A percentile compares a stretch with the other conserved stretches of the same genome.
Evolutionary conservation across 2,888 invertebrate species (phyloP).

Genomic region (Psylliodes chrysocephalus): DNA sequence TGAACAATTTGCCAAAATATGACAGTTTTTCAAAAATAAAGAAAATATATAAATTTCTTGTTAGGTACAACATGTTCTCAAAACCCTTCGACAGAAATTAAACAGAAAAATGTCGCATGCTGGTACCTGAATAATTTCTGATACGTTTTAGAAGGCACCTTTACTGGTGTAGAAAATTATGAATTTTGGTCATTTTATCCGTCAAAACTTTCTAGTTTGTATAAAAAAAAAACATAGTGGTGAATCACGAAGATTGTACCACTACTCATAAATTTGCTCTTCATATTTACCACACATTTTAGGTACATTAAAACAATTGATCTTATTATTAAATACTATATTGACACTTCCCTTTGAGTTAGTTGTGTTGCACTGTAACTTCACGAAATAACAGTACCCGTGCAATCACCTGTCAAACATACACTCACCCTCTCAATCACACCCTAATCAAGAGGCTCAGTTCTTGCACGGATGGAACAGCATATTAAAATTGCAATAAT

Average conservation of each 20-base stretch:
- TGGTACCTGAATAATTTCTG: too few species aligned
- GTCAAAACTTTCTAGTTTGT: neutral
- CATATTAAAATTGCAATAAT: slow-evolving; percentile 38
- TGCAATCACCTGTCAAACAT: slow-evolving; percentile 62
- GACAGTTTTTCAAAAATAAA: too few species aligned
- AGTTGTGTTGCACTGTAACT: slow-evolving; percentile 26
- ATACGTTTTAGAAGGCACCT: neutral
- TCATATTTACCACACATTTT: too few species aligned
- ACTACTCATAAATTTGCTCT: too few species aligned
- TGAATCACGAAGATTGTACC: too few species aligned
- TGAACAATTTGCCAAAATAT: too few species aligned
- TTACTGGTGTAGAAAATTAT: neutral
- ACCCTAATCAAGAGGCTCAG: slow-evolving; percentile 58
- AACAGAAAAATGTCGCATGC: too few species aligned
- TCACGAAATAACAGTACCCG: slow-evolving; percentile 55
- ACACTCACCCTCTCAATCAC: slow-evolving; percentile 55
- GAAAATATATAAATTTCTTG: too few species aligned
- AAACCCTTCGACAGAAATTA: too few species aligned
- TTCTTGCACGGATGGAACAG: slow-evolving; percentile 55
- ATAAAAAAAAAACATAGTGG: too few species aligned
- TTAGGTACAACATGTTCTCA: too few species aligned
- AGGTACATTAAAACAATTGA: too few species aligned
- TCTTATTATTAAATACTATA: neutral
- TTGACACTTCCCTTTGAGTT: slow-evolving; percentile 31
- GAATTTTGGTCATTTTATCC: neutral